These are phyloP conservation scores for Onthophagus sagittarius DNA, from an alignment of 2,888 invertebrate species.

Conservation along the genomic window DNA sequence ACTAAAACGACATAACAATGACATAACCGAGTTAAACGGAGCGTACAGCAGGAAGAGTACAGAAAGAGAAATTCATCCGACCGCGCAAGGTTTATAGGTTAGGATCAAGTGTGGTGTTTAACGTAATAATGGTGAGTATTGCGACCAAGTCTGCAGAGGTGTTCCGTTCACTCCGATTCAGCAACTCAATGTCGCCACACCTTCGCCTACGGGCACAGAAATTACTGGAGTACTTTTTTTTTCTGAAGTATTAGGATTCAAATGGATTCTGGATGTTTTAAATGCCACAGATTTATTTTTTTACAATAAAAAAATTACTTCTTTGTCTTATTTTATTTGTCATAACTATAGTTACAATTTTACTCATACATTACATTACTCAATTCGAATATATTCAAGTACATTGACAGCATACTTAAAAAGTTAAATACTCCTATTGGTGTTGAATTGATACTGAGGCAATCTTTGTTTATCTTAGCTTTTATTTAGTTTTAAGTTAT, in stretches of 20 bases:
- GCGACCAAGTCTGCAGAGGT: slow-evolving; percentile 8
- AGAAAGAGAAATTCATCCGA: neutral
- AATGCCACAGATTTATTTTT: neutral
- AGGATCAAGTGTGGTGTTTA: slow-evolving; percentile 20
- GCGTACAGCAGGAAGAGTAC: neutral
- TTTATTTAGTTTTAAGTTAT: too few relatives aligned
- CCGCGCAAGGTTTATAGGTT: slow-evolving; percentile 28
- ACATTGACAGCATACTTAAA: neutral
- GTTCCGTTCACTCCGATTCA: slow-evolving; percentile 22
- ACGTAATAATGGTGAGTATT: neutral
- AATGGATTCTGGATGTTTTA: neutral
- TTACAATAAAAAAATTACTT: neutral
- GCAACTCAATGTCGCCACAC: slow-evolving; percentile 24
- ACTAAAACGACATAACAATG: neutral
- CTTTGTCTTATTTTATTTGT: neutral
- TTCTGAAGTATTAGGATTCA: neutral
- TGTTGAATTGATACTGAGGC: neutral
- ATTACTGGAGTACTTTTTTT: neutral
- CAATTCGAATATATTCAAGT: neutral
- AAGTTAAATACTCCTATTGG: neutral
- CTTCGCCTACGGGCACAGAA: slow-evolving; percentile 16
- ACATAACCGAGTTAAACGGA: slow-evolving; percentile 10
- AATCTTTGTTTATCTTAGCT: neutral
- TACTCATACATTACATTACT: neutral
- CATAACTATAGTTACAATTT: neutral